Evolutionary conservation across 2,113 vertebrate genomes (phyloP).

Genomic region (Pachyramphus minor): DNA sequence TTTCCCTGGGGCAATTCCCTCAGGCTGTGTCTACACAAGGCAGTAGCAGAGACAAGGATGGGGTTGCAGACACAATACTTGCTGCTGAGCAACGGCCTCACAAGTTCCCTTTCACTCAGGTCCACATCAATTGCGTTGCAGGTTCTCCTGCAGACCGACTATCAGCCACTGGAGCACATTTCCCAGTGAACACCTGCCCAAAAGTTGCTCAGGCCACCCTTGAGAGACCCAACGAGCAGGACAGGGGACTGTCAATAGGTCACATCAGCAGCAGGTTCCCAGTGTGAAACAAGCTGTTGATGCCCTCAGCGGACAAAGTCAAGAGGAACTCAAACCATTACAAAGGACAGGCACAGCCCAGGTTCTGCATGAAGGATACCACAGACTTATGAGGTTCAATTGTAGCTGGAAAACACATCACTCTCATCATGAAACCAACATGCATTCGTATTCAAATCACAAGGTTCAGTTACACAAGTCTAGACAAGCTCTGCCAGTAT

Average conservation of each 20-base stretch:
- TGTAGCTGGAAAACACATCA: background rate
- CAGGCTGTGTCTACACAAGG: too few relatives aligned
- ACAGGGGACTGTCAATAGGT: background rate
- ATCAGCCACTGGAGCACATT: background rate
- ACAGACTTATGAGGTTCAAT: background rate
- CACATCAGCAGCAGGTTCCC: background rate
- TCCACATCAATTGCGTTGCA: accelerated
- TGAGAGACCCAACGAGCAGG: background rate
- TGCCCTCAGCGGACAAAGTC: accelerated
- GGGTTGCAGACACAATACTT: background rate
- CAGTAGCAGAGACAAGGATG: background rate
- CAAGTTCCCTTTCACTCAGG: background rate
- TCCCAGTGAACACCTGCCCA: background rate
- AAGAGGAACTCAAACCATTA: background rate
- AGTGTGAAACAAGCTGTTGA: accelerated
- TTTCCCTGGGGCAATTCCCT: background rate
- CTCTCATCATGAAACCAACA: background rate
- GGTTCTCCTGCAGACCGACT: background rate
- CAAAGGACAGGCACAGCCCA: background rate
- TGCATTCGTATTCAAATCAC: background rate
- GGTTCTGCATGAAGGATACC: background rate
- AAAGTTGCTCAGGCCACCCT: background rate
- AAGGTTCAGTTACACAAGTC: background rate
- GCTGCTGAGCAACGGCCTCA: background rate
- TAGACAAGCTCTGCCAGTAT: background rate